These are phyloP conservation scores for Mythimna loreyi DNA, from an alignment of 2,888 invertebrate species.

Conservation along the genomic window DNA sequence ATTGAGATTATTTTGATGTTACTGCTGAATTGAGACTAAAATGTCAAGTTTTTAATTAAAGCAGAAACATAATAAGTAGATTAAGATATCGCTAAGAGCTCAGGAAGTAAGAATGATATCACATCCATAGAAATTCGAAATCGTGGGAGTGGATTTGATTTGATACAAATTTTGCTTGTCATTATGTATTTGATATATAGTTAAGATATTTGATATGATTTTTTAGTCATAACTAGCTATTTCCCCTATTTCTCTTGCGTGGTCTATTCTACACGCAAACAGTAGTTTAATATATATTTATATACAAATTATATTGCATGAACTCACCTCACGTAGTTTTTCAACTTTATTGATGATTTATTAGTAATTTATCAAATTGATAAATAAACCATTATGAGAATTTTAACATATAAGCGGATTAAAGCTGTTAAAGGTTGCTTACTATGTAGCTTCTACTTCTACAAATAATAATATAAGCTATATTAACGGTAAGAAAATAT, in stretches of 20 bases:
- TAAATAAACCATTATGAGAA: neutral
- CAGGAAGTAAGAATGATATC: slow-evolving; percentile 57
- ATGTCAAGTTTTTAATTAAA: slow-evolving; percentile 40
- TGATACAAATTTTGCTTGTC: slow-evolving; percentile 42
- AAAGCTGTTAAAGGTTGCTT: neutral
- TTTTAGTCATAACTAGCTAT: slow-evolving; percentile 17
- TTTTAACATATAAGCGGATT: neutral
- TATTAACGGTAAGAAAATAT: neutral
- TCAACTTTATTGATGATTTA: neutral
- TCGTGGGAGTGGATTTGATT: slow-evolving; percentile 59
- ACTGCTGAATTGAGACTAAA: slow-evolving; percentile 1
- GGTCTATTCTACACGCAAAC: too few relatives aligned
- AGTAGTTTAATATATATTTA: too few relatives aligned
- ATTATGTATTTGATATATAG: slow-evolving; percentile 19
- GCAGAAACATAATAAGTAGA: slow-evolving; percentile 13
- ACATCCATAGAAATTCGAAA: slow-evolving; percentile 59
- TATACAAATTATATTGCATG: neutral
- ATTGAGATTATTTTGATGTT: neutral
- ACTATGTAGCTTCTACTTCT: neutral
- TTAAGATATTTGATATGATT: slow-evolving; percentile 40
- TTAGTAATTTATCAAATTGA: neutral
- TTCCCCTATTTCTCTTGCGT: too few relatives aligned
- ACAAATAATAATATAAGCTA: too few relatives aligned
- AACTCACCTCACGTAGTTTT: neutral
- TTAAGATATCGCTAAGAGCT: slow-evolving; percentile 45